phyloP scores from a whole-genome alignment of 2,888 invertebrate species.

The Harpalus rubripes region DNA sequence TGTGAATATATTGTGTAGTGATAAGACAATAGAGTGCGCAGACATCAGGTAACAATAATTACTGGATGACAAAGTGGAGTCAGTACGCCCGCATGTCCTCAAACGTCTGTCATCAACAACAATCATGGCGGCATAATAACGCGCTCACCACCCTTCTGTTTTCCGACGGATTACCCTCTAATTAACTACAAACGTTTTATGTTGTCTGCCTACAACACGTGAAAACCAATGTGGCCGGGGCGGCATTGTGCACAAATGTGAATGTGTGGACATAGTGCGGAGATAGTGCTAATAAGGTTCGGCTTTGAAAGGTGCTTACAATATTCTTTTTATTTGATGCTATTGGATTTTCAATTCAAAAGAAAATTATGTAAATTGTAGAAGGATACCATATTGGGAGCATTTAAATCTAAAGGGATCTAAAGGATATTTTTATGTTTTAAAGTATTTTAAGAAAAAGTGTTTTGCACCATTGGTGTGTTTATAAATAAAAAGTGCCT shows the following conservation, averaged over 20 bases:
- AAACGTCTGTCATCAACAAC: conserved; percentile 14
- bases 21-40: conserved; percentile 15
- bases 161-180: conserved; percentile 12
- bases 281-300: not conserved
- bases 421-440: no score
- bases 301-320: not conserved
- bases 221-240: not conserved
- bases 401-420: no score
- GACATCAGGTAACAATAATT: conserved; percentile 36
- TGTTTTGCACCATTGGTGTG: no score
- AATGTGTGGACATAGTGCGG: not conserved
- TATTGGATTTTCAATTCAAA: no score
- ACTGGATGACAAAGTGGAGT: conserved; percentile 21
- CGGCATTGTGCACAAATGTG: not conserved
- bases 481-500: no score
- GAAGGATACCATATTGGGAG: no score
- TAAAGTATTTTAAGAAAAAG: no score
- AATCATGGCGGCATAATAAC: not conserved
- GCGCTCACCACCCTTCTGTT: not conserved
- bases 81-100: not conserved
- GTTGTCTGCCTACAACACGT: not conserved
- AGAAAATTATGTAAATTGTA: no score
- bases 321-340: not conserved
- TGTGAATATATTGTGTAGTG: conserved; percentile 39
- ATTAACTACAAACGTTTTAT: not conserved